Conservation (phyloP, 2,113 vertebrate species). For the Talpa occidentalis region DNA sequence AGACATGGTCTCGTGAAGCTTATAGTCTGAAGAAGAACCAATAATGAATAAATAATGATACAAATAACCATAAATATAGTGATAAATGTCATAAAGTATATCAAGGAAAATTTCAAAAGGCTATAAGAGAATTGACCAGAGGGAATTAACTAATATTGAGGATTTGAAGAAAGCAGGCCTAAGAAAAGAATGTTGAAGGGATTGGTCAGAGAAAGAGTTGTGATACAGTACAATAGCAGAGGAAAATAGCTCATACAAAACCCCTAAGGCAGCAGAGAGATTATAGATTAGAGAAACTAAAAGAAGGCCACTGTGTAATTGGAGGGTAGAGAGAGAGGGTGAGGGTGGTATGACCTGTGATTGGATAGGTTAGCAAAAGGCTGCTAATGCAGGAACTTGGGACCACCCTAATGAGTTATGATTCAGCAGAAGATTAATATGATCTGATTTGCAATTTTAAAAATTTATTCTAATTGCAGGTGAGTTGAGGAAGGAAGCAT, state of each 20-base stretch:
- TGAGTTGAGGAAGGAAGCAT: neutral
- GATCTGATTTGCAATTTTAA: neutral
- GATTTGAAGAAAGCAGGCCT: neutral
- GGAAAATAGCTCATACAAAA: neutral
- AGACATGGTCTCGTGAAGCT: neutral
- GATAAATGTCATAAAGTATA: neutral
- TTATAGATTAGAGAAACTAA: neutral
- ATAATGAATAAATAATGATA: neutral
- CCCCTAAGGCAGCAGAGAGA: neutral
- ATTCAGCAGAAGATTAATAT: neutral
- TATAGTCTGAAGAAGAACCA: neutral
- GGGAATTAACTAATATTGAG: neutral
- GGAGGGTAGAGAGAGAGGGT: neutral
- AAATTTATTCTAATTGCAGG: neutral
- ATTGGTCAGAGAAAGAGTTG: neutral
- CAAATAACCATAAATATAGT: neutral
- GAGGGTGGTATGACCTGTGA: neutral
- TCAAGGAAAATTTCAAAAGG: neutral
- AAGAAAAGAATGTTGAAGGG: neutral
- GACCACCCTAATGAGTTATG: neutral
- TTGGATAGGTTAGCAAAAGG: neutral
- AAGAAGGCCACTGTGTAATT: neutral
- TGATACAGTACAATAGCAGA: neutral
- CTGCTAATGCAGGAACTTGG: neutral
- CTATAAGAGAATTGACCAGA: neutral